Percentiles rank a stretch among this genome's conserved stretches.
phyloP scores from a whole-genome alignment of 2,113 vertebrate species.

The Petroica traversi region DNA sequence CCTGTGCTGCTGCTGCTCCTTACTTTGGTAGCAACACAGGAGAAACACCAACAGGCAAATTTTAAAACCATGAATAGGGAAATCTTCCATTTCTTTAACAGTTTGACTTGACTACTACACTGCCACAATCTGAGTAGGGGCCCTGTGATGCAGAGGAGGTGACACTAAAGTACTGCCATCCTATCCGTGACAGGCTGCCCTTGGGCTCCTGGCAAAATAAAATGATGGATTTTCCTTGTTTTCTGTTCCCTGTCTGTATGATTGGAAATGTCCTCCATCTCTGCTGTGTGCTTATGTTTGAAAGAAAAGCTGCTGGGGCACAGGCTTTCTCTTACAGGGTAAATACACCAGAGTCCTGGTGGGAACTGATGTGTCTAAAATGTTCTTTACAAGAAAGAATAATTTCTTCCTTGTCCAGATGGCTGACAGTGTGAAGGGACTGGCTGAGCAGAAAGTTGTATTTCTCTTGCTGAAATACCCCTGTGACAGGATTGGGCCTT shows the following conservation, averaged over 20 bases:
- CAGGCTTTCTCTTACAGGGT: neutral
- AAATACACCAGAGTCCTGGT: neutral
- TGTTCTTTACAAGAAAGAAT: neutral
- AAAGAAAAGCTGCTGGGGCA: neutral
- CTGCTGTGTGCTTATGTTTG: neutral
- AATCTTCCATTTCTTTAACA: neutral
- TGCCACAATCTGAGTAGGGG: neutral
- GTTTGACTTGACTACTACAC: neutral
- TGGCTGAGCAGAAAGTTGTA: neutral
- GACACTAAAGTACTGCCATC: neutral
- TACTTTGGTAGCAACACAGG: neutral
- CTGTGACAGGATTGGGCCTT: neutral
- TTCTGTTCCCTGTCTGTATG: neutral
- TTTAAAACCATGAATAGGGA: neutral
- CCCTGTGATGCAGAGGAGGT: neutral
- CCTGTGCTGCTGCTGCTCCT: neutral
- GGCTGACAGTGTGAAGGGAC: neutral
- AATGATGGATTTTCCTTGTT: neutral
- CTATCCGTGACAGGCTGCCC: neutral
- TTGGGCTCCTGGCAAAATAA: neutral
- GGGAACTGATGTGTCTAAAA: neutral
- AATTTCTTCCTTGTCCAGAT: neutral
- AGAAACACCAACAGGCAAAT: neutral
- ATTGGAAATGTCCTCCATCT: neutral
- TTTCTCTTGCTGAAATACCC: too few relatives aligned